These are phyloP conservation scores for Hydrolagus colliei DNA, from an alignment of 2,797 vertebrate species.

Conservation along the genomic window DNA sequence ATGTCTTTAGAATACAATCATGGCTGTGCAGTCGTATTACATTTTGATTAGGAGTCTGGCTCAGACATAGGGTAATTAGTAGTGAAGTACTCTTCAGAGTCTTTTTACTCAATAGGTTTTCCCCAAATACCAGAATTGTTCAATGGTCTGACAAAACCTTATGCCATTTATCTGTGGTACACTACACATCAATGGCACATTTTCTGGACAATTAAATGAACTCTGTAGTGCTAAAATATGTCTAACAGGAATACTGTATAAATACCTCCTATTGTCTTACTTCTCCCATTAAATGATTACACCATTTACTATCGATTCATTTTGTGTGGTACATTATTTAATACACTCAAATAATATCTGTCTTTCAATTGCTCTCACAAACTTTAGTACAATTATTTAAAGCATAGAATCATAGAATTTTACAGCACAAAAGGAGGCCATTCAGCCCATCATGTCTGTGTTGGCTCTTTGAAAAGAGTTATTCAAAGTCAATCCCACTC, in stretches of 20 bases:
- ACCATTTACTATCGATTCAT: neutral
- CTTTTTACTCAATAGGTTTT: neutral
- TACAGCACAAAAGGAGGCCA: too few species aligned
- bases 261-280: neutral
- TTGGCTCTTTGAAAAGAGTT: too few species aligned
- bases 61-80: too few species aligned
- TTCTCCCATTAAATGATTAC: neutral
- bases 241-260: neutral
- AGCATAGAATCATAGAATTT: too few species aligned
- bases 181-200: neutral
- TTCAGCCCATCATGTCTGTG: too few species aligned
- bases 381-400: neutral
- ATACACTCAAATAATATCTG: neutral
- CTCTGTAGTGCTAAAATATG: neutral
- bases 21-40: neutral
- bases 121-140: neutral
- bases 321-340: neutral
- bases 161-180: too few species aligned
- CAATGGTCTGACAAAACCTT: neutral
- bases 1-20: neutral
- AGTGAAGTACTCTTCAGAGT: neutral
- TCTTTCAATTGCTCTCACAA: neutral
- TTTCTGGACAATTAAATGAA: neutral
- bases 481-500: too few species aligned
- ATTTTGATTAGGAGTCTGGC: too few species aligned